Base-by-base conservation (phyloP, 2,113 vertebrate species). In the Arenaria interpres region DNA sequence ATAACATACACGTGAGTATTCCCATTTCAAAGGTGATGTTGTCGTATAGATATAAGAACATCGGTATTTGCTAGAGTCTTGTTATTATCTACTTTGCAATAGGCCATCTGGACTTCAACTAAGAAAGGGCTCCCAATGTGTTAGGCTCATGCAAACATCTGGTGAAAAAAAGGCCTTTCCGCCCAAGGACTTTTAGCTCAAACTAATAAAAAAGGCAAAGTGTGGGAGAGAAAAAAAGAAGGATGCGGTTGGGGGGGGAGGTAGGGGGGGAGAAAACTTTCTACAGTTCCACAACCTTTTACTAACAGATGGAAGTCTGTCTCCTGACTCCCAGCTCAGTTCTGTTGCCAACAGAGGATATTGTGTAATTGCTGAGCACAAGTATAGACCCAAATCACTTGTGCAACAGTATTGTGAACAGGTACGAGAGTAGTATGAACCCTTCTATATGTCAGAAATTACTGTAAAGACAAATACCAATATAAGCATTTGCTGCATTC, bases 131-230 rank as follows among this genome's bases (percentile, higher is more conserved):
- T 96, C 83, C 89, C 92, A 82, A 68, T 19, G 90, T 92, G 76
- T 81, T 81, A 91, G 69, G 66, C 77, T 93, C 89, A 73, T 92
- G 85, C 84, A 96, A 97, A 97, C 84, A 96, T 93, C 95, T 97
- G 88, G 76, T 81, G 69, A 32, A 43, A 87, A 87, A 89, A 50
- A 85, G 39, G 15, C 25, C 69, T 92, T 97, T 91, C 80, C 10
- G 17, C 90, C 64, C 77, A 88, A 96, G 78, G 91, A 94, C 62
- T 96, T 92, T 89, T 60, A 90, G 77, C 59, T 89, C 6, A 0
- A 94, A 21, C 62, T 89, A 90, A 92, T 87, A 91, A 96, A 95
- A 95, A 78, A 87, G 41, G 39, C 60, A 69, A 89, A 82, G 63
- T 80, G 53, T 69, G 28, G 41, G 81, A 93, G 69, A 92, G 60